phyloP scores from a whole-genome alignment of 2,113 vertebrate genomes.

The Hippolais icterina region DNA sequence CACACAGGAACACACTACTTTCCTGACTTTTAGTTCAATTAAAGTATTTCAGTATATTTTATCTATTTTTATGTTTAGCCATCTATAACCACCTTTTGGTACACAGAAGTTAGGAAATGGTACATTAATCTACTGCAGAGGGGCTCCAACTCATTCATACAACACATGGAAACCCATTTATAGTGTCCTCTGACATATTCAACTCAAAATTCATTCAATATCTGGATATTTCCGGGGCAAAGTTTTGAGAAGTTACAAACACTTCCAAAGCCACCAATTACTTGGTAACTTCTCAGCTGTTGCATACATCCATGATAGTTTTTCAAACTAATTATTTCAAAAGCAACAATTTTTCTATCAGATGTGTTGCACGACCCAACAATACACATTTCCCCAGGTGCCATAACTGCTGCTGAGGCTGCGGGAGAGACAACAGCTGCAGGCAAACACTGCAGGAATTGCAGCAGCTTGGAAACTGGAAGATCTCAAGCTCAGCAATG shows the following conservation, averaged over 20 bases:
- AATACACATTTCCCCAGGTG: not conserved
- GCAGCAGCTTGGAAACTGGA: not conserved
- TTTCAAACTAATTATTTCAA: not conserved
- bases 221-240: not conserved
- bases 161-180: not conserved
- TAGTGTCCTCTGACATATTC: not conserved
- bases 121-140: not conserved
- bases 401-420: not conserved
- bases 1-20: not conserved
- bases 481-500: not conserved
- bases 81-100: not conserved
- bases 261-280: not conserved
- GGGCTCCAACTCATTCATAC: not conserved
- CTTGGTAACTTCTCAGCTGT: not conserved
- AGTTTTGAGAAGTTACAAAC: not conserved
- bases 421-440: not conserved
- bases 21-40: not conserved
- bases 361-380: not conserved
- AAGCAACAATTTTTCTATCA: not conserved
- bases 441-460: not conserved
- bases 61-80: not conserved
- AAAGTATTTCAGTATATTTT: not conserved
- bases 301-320: accelerated
- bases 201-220: not conserved
- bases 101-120: not conserved